Conservation (phyloP, 1,140 invertebrate genomes). For the Anagrus nilaparvatae region DNA sequence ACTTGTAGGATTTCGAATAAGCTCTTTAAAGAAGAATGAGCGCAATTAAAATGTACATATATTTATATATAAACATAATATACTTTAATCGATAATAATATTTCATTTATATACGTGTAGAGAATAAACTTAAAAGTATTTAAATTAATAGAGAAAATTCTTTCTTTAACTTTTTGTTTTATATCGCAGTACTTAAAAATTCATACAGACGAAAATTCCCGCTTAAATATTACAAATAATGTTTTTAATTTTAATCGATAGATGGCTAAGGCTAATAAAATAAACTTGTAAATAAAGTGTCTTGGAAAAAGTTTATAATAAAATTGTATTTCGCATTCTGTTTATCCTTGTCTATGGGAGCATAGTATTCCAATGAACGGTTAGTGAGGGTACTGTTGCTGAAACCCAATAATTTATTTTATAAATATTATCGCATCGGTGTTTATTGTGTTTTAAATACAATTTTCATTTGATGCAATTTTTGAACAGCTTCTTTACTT, state of each 20-base stretch:
- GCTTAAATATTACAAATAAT: background rate
- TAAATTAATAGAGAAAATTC: too few species aligned
- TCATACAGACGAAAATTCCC: too few species aligned
- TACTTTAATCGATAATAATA: too few species aligned
- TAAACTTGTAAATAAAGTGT: constrained; percentile 15
- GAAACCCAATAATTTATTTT: constrained; percentile 48
- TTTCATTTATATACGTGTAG: too few species aligned
- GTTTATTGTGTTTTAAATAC: too few species aligned
- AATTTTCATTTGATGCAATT: constrained; percentile 52
- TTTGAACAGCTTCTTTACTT: constrained; percentile 55
- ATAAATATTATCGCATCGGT: constrained; percentile 44
- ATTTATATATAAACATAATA: too few species aligned
- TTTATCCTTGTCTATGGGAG: constrained; percentile 57
- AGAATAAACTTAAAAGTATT: too few species aligned
- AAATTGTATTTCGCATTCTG: background rate
- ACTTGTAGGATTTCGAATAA: too few species aligned
- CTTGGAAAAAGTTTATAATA: constrained; percentile 10
- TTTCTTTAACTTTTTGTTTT: too few species aligned
- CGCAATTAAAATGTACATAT: too few species aligned
- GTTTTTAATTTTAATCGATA: constrained; percentile 9
- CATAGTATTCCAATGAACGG: constrained; percentile 59
- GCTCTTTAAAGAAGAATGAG: too few species aligned
- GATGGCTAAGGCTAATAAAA: constrained; percentile 25
- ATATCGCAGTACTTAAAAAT: background rate
- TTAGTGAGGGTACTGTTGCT: constrained; percentile 59